These are phyloP conservation scores for Illadopsis cleaveri DNA, from an alignment of 2,113 vertebrate genomes.

Conservation along the genomic window DNA sequence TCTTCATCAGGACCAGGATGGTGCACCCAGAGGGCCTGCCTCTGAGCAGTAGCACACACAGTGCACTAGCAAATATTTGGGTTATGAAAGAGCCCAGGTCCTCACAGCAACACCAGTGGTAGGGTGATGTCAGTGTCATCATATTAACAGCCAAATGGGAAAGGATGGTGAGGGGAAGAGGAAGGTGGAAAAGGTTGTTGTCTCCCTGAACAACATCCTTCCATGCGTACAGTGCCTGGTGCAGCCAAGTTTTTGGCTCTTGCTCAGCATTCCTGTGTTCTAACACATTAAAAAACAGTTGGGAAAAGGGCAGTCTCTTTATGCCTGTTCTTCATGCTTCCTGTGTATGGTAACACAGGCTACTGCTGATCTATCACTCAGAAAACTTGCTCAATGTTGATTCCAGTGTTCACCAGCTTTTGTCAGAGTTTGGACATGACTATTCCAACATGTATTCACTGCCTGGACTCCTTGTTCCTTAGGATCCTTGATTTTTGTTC, in stretches of 20 bases:
- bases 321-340: not conserved
- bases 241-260: not conserved
- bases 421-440: not conserved
- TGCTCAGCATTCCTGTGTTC: not conserved
- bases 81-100: not conserved
- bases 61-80: not conserved
- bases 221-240: not conserved
- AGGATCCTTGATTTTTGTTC: slow-evolving; percentile 50
- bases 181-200: not conserved
- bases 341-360: not conserved
- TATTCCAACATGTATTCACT: not conserved
- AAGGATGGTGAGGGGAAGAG: not conserved
- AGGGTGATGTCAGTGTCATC: not conserved
- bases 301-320: not conserved
- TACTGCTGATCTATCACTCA: not conserved
- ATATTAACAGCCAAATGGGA: not conserved
- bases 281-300: not conserved
- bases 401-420: not conserved
- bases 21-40: not conserved
- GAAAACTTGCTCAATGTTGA: not conserved
- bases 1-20: not conserved
- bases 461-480: not conserved
- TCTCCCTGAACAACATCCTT: not conserved
- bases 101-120: not conserved
- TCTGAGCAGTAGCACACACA: not conserved